phyloP scores from a whole-genome alignment of 1,140 invertebrate species.

The Calliopsis andreniformis region DNA sequence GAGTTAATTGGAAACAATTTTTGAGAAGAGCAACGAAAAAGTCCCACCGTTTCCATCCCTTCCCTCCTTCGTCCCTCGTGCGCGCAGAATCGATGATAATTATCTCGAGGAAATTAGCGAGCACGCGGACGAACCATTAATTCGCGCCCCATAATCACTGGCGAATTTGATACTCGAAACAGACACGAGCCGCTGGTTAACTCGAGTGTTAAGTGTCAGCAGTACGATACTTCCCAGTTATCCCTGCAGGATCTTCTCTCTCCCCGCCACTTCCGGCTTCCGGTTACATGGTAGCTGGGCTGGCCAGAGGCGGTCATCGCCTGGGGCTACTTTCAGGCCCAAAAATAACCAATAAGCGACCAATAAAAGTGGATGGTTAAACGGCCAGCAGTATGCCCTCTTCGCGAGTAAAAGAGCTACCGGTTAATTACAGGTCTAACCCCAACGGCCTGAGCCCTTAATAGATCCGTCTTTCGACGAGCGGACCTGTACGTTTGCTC shows the following conservation, averaged over 20 bases:
- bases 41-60: too few species aligned
- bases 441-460: slow-evolving; percentile 68
- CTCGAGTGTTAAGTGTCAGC: slow-evolving; percentile 5
- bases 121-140: slow-evolving; percentile 29
- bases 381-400: slow-evolving; percentile 66
- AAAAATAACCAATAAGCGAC: slow-evolving; percentile 80
- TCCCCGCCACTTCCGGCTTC: slow-evolving; percentile 69
- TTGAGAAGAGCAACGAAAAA: too few species aligned
- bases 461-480: slow-evolving; percentile 77
- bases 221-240: slow-evolving; percentile 20
- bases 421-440: slow-evolving; percentile 81
- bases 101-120: not conserved
- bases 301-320: slow-evolving; percentile 60
- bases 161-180: slow-evolving; percentile 14
- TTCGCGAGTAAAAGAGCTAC: slow-evolving; percentile 79
- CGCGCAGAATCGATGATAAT: not conserved
- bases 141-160: slow-evolving; percentile 21
- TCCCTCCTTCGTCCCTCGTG: too few species aligned
- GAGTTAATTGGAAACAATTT: too few species aligned
- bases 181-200: not conserved
- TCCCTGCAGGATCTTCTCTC: slow-evolving; percentile 21
- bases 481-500: slow-evolving; percentile 38
- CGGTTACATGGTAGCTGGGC: slow-evolving; percentile 55
- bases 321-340: slow-evolving; percentile 47
- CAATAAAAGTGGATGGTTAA: slow-evolving; percentile 77